Evolutionary conservation across 2,113 vertebrate genomes (phyloP), one percentile per base, ranked within the genome.

Genomic region (Charadrius vociferus): DNA sequence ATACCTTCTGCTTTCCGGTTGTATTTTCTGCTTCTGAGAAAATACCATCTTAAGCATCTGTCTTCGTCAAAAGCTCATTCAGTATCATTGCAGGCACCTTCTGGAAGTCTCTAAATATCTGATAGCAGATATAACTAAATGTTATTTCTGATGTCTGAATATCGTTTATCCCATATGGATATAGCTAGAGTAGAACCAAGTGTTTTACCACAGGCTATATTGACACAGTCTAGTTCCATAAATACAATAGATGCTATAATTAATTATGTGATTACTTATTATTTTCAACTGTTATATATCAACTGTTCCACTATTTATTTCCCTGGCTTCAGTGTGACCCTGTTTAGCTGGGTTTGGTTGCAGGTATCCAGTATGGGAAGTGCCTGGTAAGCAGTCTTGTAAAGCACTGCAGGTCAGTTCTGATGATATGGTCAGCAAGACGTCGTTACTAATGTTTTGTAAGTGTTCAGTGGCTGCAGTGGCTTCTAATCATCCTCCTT

Each of bases 341-440:
- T 73, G 1, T 53, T 53, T 32, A 26, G 1, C 65, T 65, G 32
- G 27, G 23, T 58, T 77, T 59, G 8, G 29, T 6, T 45, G 47
- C 5, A 29, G 47, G 26, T 53, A 6, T 75, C 47, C 36, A 32
- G 5, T 49, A 16, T 1, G 7, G 10, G 0, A 1, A 19, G 18
- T 67, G 29, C n/a, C 37, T 47, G 8, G n/a, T 36, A 24, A 22
- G 29, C 17, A 19, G 45, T 14, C 39, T 9, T 58, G 17, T 26
- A 12, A 41, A 68, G n/a, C 34, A 14, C 20, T 50, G 29, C 20
- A 18, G 24, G 20, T 37, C n/a, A 21, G 27, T 39, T 87, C 27
- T 77, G 22, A 10, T 37, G 34, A 22, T 43, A 27, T 22, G 5
- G 8, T 53, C 34, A 49, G 20, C 18, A n/a, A 80, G 36, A 12